Evolutionary conservation across 2,888 invertebrate species (phyloP).

Genomic region (Anthrax anthrax): DNA sequence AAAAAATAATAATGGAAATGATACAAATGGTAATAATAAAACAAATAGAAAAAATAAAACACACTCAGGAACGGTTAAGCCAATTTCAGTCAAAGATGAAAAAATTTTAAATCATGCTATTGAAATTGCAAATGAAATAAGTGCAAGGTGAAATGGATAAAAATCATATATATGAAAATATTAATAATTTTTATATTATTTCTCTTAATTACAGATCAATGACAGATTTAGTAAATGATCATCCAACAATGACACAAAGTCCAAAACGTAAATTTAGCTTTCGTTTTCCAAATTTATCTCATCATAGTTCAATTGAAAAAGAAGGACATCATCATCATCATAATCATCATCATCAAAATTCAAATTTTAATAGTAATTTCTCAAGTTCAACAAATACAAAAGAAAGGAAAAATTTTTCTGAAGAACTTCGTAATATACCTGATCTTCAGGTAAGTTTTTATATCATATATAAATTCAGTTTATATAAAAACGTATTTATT

Average conservation of each 20-base stretch:
- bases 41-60: constrained; percentile 26
- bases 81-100: constrained; percentile 85
- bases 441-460: constrained; percentile 63
- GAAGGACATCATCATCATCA: constrained; percentile 4
- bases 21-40: constrained; percentile 24
- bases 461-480: too few relatives aligned
- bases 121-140: constrained; percentile 83
- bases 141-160: constrained; percentile 45
- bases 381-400: constrained; percentile 31
- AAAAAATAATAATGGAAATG: constrained; percentile 18
- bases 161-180: too few relatives aligned
- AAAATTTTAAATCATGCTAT: constrained; percentile 85
- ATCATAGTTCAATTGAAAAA: constrained; percentile 20
- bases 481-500: too few relatives aligned
- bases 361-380: constrained; percentile 25
- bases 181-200: neutral
- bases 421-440: constrained; percentile 71
- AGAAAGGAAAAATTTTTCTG: constrained; percentile 67
- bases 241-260: constrained; percentile 43
- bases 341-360: constrained; percentile 11
- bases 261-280: constrained; percentile 68
- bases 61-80: constrained; percentile 53
- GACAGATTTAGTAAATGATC: constrained; percentile 44
- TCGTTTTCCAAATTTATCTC: constrained; percentile 44
- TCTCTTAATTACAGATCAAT: constrained; percentile 35